Evolutionary conservation across 1,140 invertebrate genomes (phyloP).

Genomic region (Megalonaias nervosa): DNA sequence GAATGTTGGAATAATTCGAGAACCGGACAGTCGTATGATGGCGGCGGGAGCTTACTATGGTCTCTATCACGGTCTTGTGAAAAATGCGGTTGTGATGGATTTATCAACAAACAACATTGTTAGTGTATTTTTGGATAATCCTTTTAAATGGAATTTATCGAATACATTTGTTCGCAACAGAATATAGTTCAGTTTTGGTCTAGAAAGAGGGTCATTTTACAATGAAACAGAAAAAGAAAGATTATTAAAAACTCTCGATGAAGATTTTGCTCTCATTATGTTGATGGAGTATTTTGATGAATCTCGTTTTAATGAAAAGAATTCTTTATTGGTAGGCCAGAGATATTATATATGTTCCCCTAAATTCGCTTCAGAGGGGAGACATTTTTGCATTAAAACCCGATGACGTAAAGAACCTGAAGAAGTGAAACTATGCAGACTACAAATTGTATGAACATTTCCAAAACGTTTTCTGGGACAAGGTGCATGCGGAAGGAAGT

Average conservation of each 20-base stretch:
- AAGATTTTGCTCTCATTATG: conserved; percentile 57
- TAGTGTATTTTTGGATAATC: conserved; percentile 28
- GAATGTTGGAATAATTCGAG: conserved; percentile 55
- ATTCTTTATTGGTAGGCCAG: conserved; percentile 59
- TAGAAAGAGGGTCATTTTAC: conserved; percentile 34
- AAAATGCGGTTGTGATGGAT: not conserved
- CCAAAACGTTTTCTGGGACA: conserved; percentile 32
- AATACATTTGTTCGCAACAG: conserved; percentile 50
- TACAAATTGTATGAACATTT: conserved; percentile 55
- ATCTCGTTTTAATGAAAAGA: conserved; percentile 56
- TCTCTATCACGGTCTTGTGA: conserved; percentile 17
- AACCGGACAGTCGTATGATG: conserved; percentile 56
- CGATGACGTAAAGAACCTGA: conserved; percentile 32
- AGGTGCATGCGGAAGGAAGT: conserved; percentile 34
- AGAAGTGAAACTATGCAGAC: conserved; percentile 46
- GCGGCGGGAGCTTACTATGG: conserved; percentile 55
- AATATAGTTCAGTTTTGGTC: conserved; percentile 57
- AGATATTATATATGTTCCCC: conserved; percentile 61
- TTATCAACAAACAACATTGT: not conserved
- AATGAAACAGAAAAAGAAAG: conserved; percentile 30
- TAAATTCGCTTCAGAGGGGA: conserved; percentile 46
- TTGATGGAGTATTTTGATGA: conserved; percentile 64
- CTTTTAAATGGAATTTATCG: conserved; percentile 1
- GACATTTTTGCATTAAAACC: conserved; percentile 33
- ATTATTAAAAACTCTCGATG: conserved; percentile 48